Evolutionary conservation across 2,797 vertebrate genomes (phyloP).

Genomic region (Tangara arthus): DNA sequence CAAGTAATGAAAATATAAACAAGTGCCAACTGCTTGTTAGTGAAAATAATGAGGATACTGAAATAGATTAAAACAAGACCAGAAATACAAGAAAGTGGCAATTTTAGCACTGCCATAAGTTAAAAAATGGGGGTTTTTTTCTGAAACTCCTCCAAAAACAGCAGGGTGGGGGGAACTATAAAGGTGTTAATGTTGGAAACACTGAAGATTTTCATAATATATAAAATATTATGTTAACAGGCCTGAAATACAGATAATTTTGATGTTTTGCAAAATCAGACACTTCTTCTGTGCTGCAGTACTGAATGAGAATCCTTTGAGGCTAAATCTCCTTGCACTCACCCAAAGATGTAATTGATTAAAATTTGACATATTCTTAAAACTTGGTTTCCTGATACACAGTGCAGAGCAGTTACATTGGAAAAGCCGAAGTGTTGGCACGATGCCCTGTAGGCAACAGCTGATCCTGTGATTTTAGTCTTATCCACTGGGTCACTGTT

Average conservation of each 20-base stretch:
- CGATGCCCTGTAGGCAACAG: neutral
- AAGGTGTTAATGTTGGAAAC: neutral
- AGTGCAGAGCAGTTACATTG: neutral
- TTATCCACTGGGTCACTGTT: neutral
- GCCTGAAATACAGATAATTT: neutral
- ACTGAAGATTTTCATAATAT: neutral
- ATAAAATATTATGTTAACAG: neutral
- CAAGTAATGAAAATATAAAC: neutral
- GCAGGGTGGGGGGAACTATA: fast-evolving
- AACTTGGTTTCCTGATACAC: neutral
- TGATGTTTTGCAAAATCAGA: neutral
- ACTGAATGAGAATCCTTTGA: neutral
- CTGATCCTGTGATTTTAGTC: neutral
- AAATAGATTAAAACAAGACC: neutral
- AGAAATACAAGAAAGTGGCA: neutral
- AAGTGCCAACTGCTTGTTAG: neutral
- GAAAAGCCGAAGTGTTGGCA: neutral
- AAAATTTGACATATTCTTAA: neutral
- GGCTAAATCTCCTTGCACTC: neutral
- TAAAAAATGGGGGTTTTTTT: neutral
- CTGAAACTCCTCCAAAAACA: neutral
- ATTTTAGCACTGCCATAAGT: neutral
- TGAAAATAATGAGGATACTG: neutral
- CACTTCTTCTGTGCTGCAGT: neutral
- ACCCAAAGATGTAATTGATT: neutral